A percentile compares a stretch with the other conserved stretches of the same genome.
phyloP scores from a whole-genome alignment of 2,797 vertebrate species.

The Rhinophrynus dorsalis region DNA sequence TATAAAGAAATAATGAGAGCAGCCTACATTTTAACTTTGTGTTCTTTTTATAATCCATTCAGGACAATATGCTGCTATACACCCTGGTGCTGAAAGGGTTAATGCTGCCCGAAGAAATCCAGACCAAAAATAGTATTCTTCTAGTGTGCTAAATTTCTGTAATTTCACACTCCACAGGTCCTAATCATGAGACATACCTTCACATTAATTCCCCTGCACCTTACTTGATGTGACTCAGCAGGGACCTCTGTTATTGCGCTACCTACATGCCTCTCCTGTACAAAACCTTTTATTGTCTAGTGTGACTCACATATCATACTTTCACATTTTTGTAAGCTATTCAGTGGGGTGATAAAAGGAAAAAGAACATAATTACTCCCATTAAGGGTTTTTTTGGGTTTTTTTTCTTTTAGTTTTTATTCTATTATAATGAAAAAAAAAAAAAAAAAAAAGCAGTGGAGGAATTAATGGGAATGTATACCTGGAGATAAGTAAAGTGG shows the following conservation, averaged over 20 bases:
- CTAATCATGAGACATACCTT: constrained; percentile 9
- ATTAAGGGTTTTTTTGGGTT: constrained; percentile 16
- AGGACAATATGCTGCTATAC: too few species aligned
- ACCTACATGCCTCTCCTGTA: constrained; percentile 16
- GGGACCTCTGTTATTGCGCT: constrained; percentile 2
- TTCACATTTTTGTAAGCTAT: background rate
- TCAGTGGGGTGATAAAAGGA: background rate
- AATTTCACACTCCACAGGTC: constrained; percentile 6
- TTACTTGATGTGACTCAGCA: constrained; percentile 7
- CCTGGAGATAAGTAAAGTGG: too few species aligned
- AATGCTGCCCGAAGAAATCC: too few species aligned
- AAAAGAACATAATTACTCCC: constrained; percentile 11
- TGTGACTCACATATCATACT: constrained; percentile 21
- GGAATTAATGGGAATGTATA: too few species aligned
- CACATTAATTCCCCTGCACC: constrained; percentile 5
- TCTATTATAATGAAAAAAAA: too few species aligned
- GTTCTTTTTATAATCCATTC: too few species aligned
- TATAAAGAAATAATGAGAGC: too few species aligned
- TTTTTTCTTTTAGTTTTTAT: background rate
- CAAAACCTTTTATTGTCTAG: constrained; percentile 18
- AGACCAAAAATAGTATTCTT: background rate
- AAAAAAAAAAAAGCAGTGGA: too few species aligned
- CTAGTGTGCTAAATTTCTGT: background rate
- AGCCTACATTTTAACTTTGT: too few species aligned
- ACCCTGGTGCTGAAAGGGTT: too few species aligned